A percentile compares a stretch with the other conserved stretches of the same genome.
phyloP scores from a whole-genome alignment of 92 coral and sea anemone genomes.

The Zoanthus gigantus region DNA sequence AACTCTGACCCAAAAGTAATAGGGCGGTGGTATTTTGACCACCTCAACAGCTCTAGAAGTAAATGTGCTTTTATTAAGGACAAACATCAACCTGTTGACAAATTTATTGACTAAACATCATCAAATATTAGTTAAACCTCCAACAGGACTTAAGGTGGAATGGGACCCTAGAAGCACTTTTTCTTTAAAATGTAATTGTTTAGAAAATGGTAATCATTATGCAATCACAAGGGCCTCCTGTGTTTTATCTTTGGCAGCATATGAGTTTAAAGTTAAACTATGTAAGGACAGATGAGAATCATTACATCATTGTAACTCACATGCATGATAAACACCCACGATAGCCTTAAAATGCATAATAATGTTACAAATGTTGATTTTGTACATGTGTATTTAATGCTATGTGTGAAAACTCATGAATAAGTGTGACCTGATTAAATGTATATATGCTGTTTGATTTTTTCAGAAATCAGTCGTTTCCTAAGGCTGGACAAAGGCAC shows the following conservation, averaged over 20 bases:
- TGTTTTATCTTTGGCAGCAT: too few relatives aligned
- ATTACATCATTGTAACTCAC: slow-evolving; percentile 6
- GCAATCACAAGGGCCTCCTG: too few relatives aligned
- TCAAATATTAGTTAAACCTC: background rate
- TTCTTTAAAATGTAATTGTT: too few relatives aligned
- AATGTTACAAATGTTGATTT: background rate
- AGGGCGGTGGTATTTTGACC: slow-evolving; percentile 51
- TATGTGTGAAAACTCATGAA: too few relatives aligned
- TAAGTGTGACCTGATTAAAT: too few relatives aligned
- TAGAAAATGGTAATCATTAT: too few relatives aligned
- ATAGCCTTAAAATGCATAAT: background rate
- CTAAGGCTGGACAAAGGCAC: slow-evolving; percentile 29
- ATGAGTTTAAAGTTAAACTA: background rate
- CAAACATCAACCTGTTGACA: background rate
- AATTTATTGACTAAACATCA: background rate
- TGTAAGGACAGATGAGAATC: background rate
- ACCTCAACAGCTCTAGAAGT: slow-evolving; percentile 23
- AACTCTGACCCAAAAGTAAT: slow-evolving; percentile 62
- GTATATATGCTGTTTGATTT: background rate
- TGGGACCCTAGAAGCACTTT: too few relatives aligned
- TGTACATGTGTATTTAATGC: background rate
- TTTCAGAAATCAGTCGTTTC: slow-evolving; percentile 19
- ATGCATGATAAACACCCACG: slow-evolving; percentile 2
- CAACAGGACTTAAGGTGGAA: background rate
- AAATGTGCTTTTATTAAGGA: too few relatives aligned